Evolutionary conservation across 2,113 vertebrate genomes (phyloP).

Genomic region (Jaculus jaculus): DNA sequence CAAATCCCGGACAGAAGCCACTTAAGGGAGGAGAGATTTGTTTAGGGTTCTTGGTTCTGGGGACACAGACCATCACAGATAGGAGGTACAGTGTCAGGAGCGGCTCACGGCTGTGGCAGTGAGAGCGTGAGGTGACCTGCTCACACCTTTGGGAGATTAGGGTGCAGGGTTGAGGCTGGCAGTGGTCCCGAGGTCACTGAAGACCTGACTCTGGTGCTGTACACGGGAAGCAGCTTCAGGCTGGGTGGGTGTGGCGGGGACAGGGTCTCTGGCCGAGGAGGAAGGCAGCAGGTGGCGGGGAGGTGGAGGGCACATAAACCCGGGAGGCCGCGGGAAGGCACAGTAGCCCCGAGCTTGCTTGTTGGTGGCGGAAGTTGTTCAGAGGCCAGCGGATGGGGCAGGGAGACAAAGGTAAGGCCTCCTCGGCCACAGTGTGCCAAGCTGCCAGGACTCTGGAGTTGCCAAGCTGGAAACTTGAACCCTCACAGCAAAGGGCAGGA

Average conservation of each 20-base stretch:
- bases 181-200: too few relatives aligned
- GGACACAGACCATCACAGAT: not conserved
- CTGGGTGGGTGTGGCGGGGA: not conserved
- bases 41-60: not conserved
- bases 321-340: not conserved
- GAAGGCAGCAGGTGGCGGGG: not conserved
- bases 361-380: not conserved
- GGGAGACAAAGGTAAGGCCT: not conserved
- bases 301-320: not conserved
- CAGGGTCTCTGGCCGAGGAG: not conserved
- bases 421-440: not conserved
- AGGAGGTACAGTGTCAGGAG: too few relatives aligned
- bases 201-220: too few relatives aligned
- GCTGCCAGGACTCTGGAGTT: not conserved
- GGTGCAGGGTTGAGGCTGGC: not conserved
- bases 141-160: not conserved
- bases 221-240: not conserved
- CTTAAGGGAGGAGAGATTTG: not conserved
- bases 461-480: not conserved
- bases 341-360: too few relatives aligned
- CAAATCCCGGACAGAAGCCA: not conserved
- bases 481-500: not conserved
- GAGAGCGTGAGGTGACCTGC: not conserved
- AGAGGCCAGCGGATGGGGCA: too few relatives aligned
- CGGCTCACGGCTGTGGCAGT: too few relatives aligned